Conservation (phyloP, 2,888 invertebrate species). For the Monoplex corrugatus region DNA sequence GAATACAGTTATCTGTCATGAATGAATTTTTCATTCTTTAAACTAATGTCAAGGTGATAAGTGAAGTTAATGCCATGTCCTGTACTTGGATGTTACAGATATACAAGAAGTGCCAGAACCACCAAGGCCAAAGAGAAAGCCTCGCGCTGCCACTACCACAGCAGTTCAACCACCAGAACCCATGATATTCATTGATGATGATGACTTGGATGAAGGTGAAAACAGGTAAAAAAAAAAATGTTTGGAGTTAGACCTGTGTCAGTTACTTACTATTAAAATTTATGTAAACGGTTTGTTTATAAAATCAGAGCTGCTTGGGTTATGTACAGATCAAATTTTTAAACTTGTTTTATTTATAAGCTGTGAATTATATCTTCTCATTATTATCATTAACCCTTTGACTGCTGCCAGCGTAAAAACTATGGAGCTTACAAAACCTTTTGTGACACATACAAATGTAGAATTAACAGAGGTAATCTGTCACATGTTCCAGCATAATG, state of each 20-base stretch:
- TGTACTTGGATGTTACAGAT: background rate
- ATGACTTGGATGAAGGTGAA: slow-evolving; percentile 18
- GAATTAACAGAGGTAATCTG: no score
- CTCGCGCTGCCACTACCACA: background rate
- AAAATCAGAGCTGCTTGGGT: background rate
- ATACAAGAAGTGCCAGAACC: background rate
- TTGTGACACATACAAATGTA: no score
- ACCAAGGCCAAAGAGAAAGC: background rate
- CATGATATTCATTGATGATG: background rate
- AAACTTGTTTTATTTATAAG: background rate
- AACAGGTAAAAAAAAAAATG: background rate
- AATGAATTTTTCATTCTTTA: no score
- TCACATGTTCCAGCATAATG: no score
- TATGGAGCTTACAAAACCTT: no score
- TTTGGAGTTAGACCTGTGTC: background rate
- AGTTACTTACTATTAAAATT: background rate
- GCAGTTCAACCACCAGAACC: background rate
- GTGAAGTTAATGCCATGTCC: background rate
- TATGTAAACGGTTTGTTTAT: background rate
- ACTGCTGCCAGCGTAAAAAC: no score
- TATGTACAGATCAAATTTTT: background rate
- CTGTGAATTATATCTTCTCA: background rate
- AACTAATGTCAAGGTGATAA: background rate
- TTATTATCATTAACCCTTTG: no score
- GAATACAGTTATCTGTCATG: background rate